phyloP scores from a whole-genome alignment of 1,140 invertebrate species.

The Eufriesea mexicana region DNA sequence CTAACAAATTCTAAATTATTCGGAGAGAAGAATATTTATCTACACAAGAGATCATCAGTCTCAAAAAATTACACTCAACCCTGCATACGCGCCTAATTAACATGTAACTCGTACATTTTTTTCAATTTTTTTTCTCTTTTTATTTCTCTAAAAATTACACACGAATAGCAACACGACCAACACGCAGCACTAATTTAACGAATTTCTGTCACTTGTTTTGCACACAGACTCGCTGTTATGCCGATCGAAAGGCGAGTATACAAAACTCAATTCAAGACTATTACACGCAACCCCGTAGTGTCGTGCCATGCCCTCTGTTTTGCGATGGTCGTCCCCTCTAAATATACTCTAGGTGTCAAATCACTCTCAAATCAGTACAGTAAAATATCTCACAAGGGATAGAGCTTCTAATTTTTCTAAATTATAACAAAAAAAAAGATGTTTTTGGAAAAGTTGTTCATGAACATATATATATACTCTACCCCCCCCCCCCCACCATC shows the following conservation, averaged over 20 bases:
- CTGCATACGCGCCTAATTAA: neutral
- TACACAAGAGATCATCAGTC: neutral
- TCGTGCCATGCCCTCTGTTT: slow-evolving; percentile 28
- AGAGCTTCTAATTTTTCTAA: no score
- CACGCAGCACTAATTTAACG: slow-evolving; percentile 75
- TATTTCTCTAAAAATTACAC: slow-evolving; percentile 6
- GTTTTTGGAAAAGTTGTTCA: no score
- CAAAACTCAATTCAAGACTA: slow-evolving; percentile 52
- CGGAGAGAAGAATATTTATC: no score
- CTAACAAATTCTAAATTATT: no score
- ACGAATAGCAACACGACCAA: slow-evolving; percentile 38
- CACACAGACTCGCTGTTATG: slow-evolving; percentile 80
- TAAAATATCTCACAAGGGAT: no score
- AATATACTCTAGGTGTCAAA: neutral
- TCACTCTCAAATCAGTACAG: no score
- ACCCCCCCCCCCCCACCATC: no score
- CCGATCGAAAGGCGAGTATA: slow-evolving; percentile 81
- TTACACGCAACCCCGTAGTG: slow-evolving; percentile 50
- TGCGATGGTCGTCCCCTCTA: slow-evolving; percentile 29
- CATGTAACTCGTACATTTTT: neutral
- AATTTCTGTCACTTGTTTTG: slow-evolving; percentile 77
- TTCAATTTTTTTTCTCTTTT: neutral
- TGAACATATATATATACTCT: no score
- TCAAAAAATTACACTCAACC: neutral
- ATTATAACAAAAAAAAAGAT: no score